Evolutionary conservation across 2,888 invertebrate genomes (phyloP).

Genomic region (Fissipunctia ypsillon): DNA sequence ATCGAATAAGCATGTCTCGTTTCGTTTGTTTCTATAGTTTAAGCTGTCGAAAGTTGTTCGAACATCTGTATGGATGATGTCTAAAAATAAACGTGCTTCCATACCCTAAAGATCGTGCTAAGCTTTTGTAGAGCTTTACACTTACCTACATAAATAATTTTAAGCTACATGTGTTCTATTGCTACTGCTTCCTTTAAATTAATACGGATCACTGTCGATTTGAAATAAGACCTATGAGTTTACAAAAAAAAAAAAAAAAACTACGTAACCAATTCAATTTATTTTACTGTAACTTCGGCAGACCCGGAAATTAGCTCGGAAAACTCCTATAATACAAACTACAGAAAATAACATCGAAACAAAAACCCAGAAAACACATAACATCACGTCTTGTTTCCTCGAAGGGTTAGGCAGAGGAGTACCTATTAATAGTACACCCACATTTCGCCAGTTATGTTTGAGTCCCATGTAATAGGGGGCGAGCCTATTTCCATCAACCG

Average conservation of each 20-base stretch:
- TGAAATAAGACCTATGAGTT: not conserved
- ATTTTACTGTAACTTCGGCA: not conserved
- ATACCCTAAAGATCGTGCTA: not conserved
- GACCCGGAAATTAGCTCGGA: not conserved
- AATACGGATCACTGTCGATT: not conserved
- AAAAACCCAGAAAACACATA: not conserved
- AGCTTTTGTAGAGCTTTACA: slow-evolving; percentile 10
- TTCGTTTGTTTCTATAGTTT: not conserved
- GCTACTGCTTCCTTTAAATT: not conserved
- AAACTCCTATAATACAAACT: not conserved
- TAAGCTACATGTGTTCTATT: not conserved
- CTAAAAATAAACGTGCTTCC: slow-evolving; percentile 27
- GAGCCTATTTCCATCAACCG: too few species aligned
- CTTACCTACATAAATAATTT: not conserved
- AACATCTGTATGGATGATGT: not conserved
- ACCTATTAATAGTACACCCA: too few species aligned
- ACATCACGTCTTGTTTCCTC: too few species aligned
- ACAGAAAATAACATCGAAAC: not conserved
- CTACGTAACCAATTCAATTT: not conserved
- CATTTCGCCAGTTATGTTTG: too few species aligned
- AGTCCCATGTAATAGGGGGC: too few species aligned
- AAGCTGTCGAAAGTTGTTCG: not conserved
- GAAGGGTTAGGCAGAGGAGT: too few species aligned
- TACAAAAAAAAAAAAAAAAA: not conserved
- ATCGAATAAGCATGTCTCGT: not conserved